phyloP scores from a whole-genome alignment of 2,797 vertebrate species.

The Monodelphis domestica region DNA sequence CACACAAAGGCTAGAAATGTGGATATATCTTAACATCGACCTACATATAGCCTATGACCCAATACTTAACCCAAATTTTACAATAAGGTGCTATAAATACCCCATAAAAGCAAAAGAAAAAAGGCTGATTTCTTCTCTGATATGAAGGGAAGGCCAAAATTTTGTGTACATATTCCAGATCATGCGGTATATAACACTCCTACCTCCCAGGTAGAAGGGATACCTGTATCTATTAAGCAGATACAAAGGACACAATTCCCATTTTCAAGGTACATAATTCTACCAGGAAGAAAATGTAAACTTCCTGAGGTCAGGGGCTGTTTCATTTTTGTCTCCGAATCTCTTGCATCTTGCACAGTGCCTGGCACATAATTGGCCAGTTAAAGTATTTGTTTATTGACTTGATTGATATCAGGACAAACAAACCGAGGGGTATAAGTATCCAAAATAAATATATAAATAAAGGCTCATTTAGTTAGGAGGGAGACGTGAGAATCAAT shows the following conservation, averaged over 20 bases:
- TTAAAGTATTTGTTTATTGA: neutral
- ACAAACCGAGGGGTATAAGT: neutral
- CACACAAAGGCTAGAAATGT: too few species aligned
- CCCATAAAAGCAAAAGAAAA: too few species aligned
- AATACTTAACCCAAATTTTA: too few species aligned
- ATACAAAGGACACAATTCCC: neutral
- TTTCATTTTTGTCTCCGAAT: neutral
- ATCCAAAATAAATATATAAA: neutral
- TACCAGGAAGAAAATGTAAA: neutral
- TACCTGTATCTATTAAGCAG: neutral
- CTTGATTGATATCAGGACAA: neutral
- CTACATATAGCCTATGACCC: too few species aligned
- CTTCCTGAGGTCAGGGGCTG: neutral
- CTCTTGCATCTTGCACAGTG: neutral
- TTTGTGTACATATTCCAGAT: too few species aligned
- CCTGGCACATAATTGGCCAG: neutral
- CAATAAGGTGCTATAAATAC: too few species aligned
- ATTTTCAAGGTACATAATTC: neutral
- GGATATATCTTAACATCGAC: too few species aligned
- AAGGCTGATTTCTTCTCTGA: too few species aligned
- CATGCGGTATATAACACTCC: too few species aligned
- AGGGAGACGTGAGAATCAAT: neutral
- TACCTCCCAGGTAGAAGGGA: too few species aligned
- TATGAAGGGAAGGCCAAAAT: too few species aligned
- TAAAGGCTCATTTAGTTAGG: neutral